Base-by-base conservation (phyloP, 2,888 invertebrate genomes). In the Apotomis betuletana region DNA sequence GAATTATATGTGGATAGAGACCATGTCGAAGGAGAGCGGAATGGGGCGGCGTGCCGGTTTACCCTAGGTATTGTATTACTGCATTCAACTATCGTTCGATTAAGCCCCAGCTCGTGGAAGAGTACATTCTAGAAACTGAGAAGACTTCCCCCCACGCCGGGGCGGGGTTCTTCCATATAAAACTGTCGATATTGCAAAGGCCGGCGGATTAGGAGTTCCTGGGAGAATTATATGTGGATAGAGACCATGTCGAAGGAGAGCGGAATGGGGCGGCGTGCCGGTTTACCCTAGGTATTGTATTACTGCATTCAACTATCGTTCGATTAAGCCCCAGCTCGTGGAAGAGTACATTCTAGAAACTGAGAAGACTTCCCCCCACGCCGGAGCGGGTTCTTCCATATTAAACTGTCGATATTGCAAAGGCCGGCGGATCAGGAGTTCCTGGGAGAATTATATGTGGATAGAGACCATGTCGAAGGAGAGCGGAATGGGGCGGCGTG, bases 301-400 rank as follows among this genome's bases (percentile, higher is more conserved):
- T 10, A 10, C 49, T 46, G 41, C 6, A 41, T 41, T 41, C 5
- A 5, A 41, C 41, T 41, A 41, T 41, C 41, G 5, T 41, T 41
- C 6, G 5, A 41, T 41, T 4, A 0, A 95, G 79, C 97, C 97
- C 58, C 96, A 96, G 87, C 91, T 97, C 62, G 96, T 98, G 63
- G 98, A 98, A 88, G 97, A 98, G 85, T 97, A 97, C 87, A 96
- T 97, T 69, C 91, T 98, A 78, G 98, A 98, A 90, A 97, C 98
- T 60, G 98, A 98, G 81, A 94, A 95, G 71, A 93, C 94, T 0
- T 90, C 96, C 80, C 95, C 96, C 8, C 94, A 95, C 79, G 94
- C 94, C 73, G 86, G 94, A 5, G 85, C 94, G 0, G 95, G 74
- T 96, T 97, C 79, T 97, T 97, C 90, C 96, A 96, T 87, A 98